Base-by-base conservation (phyloP, 2,888 invertebrate genomes). In the Rhodophaea formosa region DNA sequence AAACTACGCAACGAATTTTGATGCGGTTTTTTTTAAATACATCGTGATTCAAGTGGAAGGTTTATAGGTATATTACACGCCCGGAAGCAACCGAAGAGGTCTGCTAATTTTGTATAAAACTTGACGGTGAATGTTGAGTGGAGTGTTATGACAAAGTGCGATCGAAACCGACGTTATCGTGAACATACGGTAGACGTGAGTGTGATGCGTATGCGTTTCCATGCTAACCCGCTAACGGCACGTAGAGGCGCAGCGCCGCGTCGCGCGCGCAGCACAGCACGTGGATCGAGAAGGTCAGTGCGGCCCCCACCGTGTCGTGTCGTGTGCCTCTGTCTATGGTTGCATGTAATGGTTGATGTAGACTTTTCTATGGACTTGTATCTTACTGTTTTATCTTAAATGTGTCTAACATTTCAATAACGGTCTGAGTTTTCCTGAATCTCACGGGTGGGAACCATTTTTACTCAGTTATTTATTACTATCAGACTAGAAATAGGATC, bases 261-360 rank as follows among this genome's bases (percentile, higher is more conserved):
- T 84, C 88, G 80, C 89, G 90, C 71, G 89, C 88, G 72, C 84
- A 88, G 67, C 88, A 92, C 88, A 90, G 96, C 92, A 96, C 96
- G 74, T 97, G 97, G 97, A 95, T 97, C 81, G 96, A 95, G 91
- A 97, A 97, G 96, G 97, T 97, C 84, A 88, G 91, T 90, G 74
- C 70, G 70, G 47, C 58, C 56, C 57, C 47, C 58, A 47, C 56
- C 47, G 54, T 56, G 45, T 43, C 59, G 43, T 61, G 47, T 58
- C 59, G 43, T 58, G 49, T 58, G 56, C 56, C 30, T 45, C 17
- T 39, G 39, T 35, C 35, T 51, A 39, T 51, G 51, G 51, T 51
- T 51, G 51, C 51, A 51, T 51, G 51, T 51, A 51, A 51, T 39
- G 32, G 10, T 35, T 51, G 10, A 17, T 39, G 51, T 39, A 39